phyloP scores from a whole-genome alignment of 2,797 vertebrate species.

The Enteromius trimaculatus region DNA sequence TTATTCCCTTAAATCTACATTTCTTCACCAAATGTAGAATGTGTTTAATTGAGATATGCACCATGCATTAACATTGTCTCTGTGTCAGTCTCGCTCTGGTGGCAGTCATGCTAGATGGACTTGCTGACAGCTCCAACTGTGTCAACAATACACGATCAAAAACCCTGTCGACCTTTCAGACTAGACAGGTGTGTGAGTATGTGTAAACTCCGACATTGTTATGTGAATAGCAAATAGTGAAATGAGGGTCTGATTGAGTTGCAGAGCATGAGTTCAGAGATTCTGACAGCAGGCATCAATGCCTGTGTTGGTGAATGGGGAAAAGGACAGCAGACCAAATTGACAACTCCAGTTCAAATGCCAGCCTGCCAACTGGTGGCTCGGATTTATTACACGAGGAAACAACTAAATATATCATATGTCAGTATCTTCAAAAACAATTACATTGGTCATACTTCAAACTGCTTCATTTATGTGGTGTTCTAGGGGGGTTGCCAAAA shows the following conservation, averaged over 20 bases:
- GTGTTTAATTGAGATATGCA: slow-evolving; percentile 6
- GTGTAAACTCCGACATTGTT: slow-evolving; percentile 31
- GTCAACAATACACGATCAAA: slow-evolving; percentile 32
- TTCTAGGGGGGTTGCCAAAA: no score
- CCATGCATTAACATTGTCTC: background rate
- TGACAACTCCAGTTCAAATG: background rate
- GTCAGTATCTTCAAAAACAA: background rate
- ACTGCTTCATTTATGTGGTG: no score
- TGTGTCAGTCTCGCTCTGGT: slow-evolving; percentile 26
- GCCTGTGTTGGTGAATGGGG: no score
- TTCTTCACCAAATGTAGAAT: background rate
- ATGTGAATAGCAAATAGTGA: slow-evolving; percentile 26
- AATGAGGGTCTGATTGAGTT: slow-evolving; percentile 20
- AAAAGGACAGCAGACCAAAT: background rate
- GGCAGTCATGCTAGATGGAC: slow-evolving; percentile 2
- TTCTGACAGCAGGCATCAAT: background rate
- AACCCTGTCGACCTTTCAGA: slow-evolving; percentile 18
- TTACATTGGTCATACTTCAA: no score
- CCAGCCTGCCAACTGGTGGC: no score
- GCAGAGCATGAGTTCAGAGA: slow-evolving; percentile 18
- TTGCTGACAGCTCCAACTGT: slow-evolving; percentile 18
- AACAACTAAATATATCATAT: no score
- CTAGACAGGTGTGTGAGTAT: slow-evolving; percentile 19
- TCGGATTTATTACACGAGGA: background rate
- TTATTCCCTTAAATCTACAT: background rate